Conservation (phyloP, 2,113 vertebrate species). For the Heteronetta atricapilla region DNA sequence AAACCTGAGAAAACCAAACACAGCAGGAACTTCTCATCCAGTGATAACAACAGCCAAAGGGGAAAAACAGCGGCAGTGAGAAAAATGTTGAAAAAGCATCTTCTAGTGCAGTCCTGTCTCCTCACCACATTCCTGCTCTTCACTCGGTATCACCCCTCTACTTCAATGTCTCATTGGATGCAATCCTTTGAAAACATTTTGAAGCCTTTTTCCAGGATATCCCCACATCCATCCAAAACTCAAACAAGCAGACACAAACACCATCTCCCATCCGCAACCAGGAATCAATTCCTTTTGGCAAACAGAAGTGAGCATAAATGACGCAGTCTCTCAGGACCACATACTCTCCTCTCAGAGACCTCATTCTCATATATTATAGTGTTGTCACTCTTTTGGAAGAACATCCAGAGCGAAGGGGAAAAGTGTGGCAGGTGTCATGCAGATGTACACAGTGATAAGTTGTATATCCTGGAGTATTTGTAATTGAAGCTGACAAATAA, state of each 20-base stretch:
- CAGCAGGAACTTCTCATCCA: neutral
- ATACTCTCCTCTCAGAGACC: neutral
- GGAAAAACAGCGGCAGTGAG: neutral
- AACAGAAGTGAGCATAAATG: neutral
- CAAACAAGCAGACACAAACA: neutral
- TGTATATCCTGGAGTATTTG: neutral
- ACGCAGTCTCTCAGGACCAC: neutral
- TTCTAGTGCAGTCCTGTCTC: neutral
- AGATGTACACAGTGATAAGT: neutral
- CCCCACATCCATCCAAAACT: neutral
- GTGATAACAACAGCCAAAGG: neutral
- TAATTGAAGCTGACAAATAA: constrained; percentile 9
- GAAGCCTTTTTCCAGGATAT: neutral
- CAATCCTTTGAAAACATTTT: neutral
- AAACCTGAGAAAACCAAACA: neutral
- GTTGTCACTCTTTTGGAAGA: neutral
- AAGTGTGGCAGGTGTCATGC: neutral
- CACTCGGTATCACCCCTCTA: neutral
- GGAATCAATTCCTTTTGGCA: neutral
- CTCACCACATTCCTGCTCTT: neutral
- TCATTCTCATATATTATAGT: neutral
- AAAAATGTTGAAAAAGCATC: neutral
- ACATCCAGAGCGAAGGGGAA: neutral
- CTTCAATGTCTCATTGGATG: neutral
- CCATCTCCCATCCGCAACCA: neutral